Conservation (phyloP, 2,888 invertebrate species). For the Eupithecia inturbata region DNA sequence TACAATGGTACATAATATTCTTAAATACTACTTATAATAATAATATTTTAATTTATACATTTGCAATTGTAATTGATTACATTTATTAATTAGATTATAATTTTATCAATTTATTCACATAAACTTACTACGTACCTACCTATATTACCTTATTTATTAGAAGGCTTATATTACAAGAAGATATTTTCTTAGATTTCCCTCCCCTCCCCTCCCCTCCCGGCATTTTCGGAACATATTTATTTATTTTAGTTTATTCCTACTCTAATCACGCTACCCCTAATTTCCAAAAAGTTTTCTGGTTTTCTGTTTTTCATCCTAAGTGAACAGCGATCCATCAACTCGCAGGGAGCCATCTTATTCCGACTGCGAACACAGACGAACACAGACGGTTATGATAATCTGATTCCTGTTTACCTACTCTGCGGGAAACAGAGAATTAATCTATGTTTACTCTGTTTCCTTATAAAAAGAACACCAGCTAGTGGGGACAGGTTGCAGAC, state of each 20-base stretch:
- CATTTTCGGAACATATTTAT: background rate
- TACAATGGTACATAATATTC: no score
- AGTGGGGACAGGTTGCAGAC: background rate
- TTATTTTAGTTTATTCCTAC: background rate
- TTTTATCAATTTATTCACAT: no score
- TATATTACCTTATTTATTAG: no score
- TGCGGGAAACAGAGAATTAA: background rate
- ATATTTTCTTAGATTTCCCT: background rate
- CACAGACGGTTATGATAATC: conserved; percentile 2
- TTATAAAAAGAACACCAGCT: background rate
- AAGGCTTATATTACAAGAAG: background rate
- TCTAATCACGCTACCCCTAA: background rate
- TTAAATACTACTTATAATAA: no score
- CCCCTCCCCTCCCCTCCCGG: no score
- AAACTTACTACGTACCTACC: background rate
- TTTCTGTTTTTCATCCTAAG: background rate
- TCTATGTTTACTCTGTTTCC: background rate
- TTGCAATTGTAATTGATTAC: no score
- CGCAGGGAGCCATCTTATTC: background rate
- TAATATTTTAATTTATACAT: no score
- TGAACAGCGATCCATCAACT: conserved; percentile 1
- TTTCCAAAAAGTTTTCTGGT: background rate
- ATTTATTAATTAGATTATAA: no score
- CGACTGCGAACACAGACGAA: background rate
- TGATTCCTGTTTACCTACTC: background rate